Conservation (phyloP, 2,797 vertebrate genomes). For the Sebastes itinus region DNA sequence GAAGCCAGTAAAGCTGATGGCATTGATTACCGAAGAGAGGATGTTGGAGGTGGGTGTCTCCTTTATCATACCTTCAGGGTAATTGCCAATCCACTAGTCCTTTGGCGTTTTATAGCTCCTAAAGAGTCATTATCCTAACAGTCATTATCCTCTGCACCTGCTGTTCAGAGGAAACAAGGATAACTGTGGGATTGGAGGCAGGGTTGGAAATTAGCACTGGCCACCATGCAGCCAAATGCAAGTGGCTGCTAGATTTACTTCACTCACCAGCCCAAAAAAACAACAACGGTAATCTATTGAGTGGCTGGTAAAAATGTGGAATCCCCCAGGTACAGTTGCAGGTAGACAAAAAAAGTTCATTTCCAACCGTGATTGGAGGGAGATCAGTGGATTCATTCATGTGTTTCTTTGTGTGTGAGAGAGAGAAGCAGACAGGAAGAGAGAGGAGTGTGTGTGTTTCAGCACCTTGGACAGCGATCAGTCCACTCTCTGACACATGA, state of each 20-base stretch:
- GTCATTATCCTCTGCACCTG: not conserved
- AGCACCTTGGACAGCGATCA: conserved; percentile 67
- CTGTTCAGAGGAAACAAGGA: not conserved
- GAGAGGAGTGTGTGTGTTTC: conserved; percentile 21
- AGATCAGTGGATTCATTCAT: conserved; percentile 25
- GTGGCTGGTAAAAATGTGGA: too few species aligned
- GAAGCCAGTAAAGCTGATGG: not conserved
- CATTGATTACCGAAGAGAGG: conserved; percentile 17
- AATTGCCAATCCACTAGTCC: not conserved
- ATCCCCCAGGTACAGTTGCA: accelerated
- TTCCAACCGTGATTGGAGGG: not conserved
- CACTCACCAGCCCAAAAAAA: too few species aligned
- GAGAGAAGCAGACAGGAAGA: not conserved
- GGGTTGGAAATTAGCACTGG: not conserved
- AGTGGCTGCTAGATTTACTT: too few species aligned
- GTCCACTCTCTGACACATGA: conserved; percentile 10
- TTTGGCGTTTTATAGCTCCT: not conserved
- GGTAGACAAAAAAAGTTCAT: too few species aligned
- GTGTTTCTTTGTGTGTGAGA: not conserved
- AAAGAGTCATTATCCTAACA: not conserved
- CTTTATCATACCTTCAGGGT: not conserved
- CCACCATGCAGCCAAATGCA: too few species aligned
- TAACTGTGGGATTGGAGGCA: not conserved
- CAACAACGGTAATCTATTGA: too few species aligned
- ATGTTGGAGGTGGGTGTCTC: not conserved